These are phyloP conservation scores for Onchidella celtica DNA, from an alignment of 2,888 invertebrate species.

Conservation along the genomic window DNA sequence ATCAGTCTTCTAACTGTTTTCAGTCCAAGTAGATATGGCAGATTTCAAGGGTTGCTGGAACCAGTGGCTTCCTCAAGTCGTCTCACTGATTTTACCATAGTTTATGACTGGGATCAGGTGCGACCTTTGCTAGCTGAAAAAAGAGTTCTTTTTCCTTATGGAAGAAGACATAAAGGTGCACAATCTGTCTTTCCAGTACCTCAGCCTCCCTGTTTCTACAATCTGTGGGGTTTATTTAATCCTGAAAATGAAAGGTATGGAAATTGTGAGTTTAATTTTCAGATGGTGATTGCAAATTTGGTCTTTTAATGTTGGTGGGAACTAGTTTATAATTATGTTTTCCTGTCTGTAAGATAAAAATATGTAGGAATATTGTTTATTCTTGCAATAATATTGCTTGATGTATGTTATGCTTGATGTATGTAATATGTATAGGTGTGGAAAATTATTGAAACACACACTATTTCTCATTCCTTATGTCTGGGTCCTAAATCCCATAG, in stretches of 20 bases:
- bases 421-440: no score
- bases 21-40: conserved; percentile 17
- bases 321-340: not conserved
- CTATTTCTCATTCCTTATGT: no score
- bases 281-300: not conserved
- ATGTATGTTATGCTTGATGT: no score
- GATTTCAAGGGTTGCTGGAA: conserved; percentile 39
- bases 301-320: not conserved
- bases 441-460: no score
- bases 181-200: conserved; percentile 9
- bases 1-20: no score
- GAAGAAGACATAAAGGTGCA: conserved; percentile 22
- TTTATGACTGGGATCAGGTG: conserved; percentile 36
- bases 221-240: conserved; percentile 34
- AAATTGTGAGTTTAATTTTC: not conserved
- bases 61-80: conserved; percentile 8
- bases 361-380: no score
- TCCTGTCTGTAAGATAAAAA: no score
- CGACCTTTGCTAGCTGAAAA: conserved; percentile 21
- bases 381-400: no score
- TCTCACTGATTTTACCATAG: conserved; percentile 34
- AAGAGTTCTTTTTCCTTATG: conserved; percentile 25
- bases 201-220: not conserved
- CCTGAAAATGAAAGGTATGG: conserved; percentile 27
- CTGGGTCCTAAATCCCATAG: no score